Conservation (phyloP, 2,113 vertebrate genomes). For the Bombycilla garrulus region DNA sequence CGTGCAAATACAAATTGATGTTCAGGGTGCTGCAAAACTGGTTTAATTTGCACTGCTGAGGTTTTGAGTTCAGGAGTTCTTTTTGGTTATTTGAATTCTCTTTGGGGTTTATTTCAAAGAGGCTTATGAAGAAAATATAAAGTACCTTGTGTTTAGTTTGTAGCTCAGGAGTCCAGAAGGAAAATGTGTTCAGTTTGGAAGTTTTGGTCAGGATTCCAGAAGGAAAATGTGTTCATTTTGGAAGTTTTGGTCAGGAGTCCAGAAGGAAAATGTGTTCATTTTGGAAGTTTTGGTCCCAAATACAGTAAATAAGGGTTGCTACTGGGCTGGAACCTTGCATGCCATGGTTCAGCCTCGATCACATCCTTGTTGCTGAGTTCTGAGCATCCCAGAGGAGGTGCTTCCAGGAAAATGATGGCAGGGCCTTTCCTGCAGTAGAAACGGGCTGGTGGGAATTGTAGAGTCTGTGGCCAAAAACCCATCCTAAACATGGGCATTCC, state of each 20-base stretch:
- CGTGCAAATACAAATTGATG: neutral
- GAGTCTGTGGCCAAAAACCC: neutral
- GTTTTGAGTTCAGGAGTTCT: neutral
- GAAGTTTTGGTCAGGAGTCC: neutral
- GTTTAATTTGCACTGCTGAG: neutral
- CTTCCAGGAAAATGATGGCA: neutral
- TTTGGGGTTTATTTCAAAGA: neutral
- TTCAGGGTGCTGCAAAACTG: neutral
- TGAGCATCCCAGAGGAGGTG: neutral
- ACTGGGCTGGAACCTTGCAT: neutral
- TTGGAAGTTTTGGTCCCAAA: neutral
- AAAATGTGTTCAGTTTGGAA: neutral
- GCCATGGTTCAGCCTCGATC: neutral
- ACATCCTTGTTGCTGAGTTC: neutral
- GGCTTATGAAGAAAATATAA: neutral
- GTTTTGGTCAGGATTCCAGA: no score
- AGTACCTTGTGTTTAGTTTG: neutral
- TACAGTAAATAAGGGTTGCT: neutral
- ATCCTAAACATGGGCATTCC: neutral
- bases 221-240: neutral
- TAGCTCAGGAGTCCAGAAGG: neutral
- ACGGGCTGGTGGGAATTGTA: neutral
- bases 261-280: neutral
- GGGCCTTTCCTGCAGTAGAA: neutral
- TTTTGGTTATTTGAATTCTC: neutral